phyloP scores from a whole-genome alignment of 2,888 invertebrate genomes.

The Conus canariensis region DNA sequence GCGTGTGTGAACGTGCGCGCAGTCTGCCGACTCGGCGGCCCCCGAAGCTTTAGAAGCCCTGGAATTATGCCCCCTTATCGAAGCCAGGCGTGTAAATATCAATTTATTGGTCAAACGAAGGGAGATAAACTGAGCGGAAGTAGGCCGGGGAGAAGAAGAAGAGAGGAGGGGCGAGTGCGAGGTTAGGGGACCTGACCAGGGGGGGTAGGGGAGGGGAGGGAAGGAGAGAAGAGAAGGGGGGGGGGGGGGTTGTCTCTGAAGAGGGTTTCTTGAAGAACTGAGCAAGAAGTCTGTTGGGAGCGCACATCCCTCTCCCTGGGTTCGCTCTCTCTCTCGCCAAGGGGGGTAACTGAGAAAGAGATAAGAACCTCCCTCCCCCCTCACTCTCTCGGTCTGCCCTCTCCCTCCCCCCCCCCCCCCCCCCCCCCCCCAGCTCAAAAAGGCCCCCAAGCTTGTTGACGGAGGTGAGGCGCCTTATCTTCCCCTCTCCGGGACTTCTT shows the following conservation, averaged over 20 bases:
- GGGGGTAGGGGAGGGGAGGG: not conserved
- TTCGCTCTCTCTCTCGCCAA: too few relatives aligned
- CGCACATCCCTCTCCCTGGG: too few relatives aligned
- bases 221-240: not conserved
- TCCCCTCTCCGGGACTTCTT: not conserved
- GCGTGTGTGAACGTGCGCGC: too few relatives aligned
- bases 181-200: not conserved
- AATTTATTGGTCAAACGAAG: constrained; percentile 50
- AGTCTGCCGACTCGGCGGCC: too few relatives aligned
- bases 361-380: not conserved
- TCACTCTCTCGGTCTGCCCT: not conserved
- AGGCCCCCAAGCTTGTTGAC: too few relatives aligned
- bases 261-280: too few relatives aligned
- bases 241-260: not conserved
- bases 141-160: not conserved
- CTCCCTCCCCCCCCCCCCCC: too few relatives aligned
- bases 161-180: too few relatives aligned
- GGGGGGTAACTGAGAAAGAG: not conserved
- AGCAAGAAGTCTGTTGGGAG: too few relatives aligned
- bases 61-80: constrained; percentile 40
- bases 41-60: not conserved
- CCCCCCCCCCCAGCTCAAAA: too few relatives aligned
- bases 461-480: not conserved
- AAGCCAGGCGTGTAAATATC: constrained; percentile 45
- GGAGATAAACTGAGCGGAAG: constrained; percentile 40